Conservation (phyloP, 2,888 invertebrate species). For the Gari tellinella region DNA sequence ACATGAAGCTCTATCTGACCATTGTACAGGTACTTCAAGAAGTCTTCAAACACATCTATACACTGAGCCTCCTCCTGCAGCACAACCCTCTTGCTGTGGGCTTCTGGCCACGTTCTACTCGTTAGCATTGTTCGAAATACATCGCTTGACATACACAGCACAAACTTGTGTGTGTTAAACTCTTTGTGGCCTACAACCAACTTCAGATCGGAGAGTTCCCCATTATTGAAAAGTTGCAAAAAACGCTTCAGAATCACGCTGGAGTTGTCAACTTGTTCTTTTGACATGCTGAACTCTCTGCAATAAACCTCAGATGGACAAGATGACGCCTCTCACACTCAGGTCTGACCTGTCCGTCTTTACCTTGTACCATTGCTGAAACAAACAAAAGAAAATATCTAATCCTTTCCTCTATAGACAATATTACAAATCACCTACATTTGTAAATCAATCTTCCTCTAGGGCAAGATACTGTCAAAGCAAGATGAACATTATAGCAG, state of each 20-base stretch:
- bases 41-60: slow-evolving; percentile 93
- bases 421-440: too few species aligned
- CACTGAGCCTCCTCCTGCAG: slow-evolving; percentile 94
- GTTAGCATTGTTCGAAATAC: slow-evolving; percentile 98
- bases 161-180: slow-evolving; percentile 95
- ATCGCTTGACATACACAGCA: slow-evolving; percentile 96
- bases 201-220: slow-evolving; percentile 94
- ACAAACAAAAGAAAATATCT: too few species aligned
- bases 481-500: too few species aligned
- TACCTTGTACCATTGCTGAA: too few species aligned
- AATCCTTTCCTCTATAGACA: too few species aligned
- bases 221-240: slow-evolving; percentile 63
- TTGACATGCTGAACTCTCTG: slow-evolving; percentile 12
- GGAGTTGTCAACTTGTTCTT: slow-evolving; percentile 42
- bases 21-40: slow-evolving; percentile 95
- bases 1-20: slow-evolving; percentile 92
- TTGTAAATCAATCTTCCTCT: too few species aligned
- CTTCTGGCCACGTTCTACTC: slow-evolving; percentile 97
- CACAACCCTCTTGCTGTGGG: slow-evolving; percentile 92
- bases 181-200: slow-evolving; percentile 92
- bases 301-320: too few species aligned
- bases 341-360: too few species aligned
- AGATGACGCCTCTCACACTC: too few species aligned
- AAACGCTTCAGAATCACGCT: slow-evolving; percentile 52
- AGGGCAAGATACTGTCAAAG: too few species aligned